Evolutionary conservation across 2,113 vertebrate species (phyloP).

Genomic region (Orientallactaga bullata): DNA sequence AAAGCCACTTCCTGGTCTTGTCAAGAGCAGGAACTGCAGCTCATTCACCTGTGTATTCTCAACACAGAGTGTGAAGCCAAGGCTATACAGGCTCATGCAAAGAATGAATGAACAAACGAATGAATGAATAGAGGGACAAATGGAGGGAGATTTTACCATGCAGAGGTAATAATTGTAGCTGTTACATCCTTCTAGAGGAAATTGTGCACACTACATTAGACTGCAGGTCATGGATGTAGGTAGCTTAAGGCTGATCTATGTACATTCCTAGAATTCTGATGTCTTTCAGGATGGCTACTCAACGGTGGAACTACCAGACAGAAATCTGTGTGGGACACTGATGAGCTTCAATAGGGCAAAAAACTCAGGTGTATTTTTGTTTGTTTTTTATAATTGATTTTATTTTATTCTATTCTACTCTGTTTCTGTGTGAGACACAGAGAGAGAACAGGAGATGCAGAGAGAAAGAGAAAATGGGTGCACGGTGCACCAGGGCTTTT

Average conservation of each 20-base stretch:
- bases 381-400: too few relatives aligned
- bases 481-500: too few relatives aligned
- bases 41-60: not conserved
- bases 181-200: not conserved
- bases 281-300: not conserved
- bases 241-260: not conserved
- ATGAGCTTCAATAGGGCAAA: not conserved
- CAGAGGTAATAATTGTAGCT: not conserved
- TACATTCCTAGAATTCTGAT: not conserved
- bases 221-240: accelerated
- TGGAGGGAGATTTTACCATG: not conserved
- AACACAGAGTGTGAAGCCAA: not conserved
- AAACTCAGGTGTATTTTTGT: not conserved
- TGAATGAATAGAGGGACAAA: too few relatives aligned
- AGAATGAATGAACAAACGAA: not conserved
- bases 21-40: not conserved
- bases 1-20: not conserved
- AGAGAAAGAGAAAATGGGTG: too few relatives aligned
- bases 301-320: not conserved
- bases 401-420: too few relatives aligned
- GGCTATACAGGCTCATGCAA: not conserved
- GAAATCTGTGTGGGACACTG: not conserved
- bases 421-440: too few relatives aligned
- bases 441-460: too few relatives aligned
- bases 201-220: not conserved